Percentiles rank a stretch among this genome's conserved stretches.
Evolutionary conservation across 1,140 invertebrate genomes (phyloP).

Genomic region (Adoxophyes honmai): DNA sequence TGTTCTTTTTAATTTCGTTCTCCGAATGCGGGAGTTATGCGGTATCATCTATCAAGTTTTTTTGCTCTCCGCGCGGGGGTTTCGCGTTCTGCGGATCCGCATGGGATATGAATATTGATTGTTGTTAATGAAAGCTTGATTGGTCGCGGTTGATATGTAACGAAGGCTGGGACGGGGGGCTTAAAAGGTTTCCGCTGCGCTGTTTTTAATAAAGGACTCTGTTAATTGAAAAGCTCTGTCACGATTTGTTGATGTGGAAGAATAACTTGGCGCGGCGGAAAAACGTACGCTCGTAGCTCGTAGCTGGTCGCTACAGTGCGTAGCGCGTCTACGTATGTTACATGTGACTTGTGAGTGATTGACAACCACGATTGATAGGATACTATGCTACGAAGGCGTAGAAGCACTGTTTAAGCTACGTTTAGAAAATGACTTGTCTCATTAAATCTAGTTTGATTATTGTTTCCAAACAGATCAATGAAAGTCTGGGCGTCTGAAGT

Average conservation of each 20-base stretch:
- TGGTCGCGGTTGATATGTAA: conserved; percentile 63
- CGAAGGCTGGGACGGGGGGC: conserved; percentile 42
- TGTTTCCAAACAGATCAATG: too few relatives aligned
- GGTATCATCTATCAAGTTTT: conserved; percentile 64
- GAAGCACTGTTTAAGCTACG: too few relatives aligned
- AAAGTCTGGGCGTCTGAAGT: too few relatives aligned
- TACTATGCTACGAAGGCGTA: too few relatives aligned
- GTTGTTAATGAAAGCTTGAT: conserved; percentile 70
- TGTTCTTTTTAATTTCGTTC: conserved; percentile 74
- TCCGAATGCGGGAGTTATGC: conserved; percentile 51
- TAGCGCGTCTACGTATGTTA: too few relatives aligned
- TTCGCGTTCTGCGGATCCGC: conserved; percentile 60
- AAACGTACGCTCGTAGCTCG: too few relatives aligned
- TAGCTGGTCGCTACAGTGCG: too few relatives aligned
- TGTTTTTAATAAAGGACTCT: conserved; percentile 4
- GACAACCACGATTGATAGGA: too few relatives aligned
- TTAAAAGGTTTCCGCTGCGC: conserved; percentile 37
- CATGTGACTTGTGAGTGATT: too few relatives aligned
- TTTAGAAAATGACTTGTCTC: too few relatives aligned
- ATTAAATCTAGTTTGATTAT: too few relatives aligned
- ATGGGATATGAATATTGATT: conserved; percentile 76
- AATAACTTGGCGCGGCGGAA: not conserved
- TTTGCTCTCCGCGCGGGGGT: conserved; percentile 33
- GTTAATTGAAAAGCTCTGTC: conserved; percentile 6
- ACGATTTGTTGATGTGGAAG: not conserved